phyloP scores from a whole-genome alignment of 2,888 invertebrate species.

The Stenurella melanura region DNA sequence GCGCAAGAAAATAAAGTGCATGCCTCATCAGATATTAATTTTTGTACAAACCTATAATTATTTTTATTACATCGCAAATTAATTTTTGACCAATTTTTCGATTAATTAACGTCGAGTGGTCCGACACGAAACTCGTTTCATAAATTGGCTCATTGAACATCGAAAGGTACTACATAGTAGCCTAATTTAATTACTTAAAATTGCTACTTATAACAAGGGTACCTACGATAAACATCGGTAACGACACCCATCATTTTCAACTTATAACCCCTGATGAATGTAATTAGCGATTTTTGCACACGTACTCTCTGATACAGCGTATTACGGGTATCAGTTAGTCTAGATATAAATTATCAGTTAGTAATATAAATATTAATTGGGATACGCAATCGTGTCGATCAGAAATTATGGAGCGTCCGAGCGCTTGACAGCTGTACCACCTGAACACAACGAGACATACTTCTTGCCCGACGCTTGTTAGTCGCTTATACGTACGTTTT shows the following conservation, averaged over 20 bases:
- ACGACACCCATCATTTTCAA: slow-evolving; percentile 10
- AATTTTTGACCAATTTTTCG: background rate
- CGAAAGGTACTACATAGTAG: background rate
- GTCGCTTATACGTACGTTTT: slow-evolving; percentile 1
- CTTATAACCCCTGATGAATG: background rate
- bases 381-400: slow-evolving; percentile 25
- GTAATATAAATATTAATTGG: slow-evolving; percentile 34
- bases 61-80: background rate
- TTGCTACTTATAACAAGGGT: background rate
- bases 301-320: background rate
- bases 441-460: slow-evolving; percentile 3
- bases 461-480: slow-evolving; percentile 17
- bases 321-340: slow-evolving; percentile 5
- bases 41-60: background rate
- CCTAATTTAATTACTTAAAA: slow-evolving; percentile 1
- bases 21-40: background rate
- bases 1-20: too few relatives aligned
- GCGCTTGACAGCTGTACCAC: slow-evolving; percentile 13
- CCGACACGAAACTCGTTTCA: background rate
- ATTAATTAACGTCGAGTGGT: background rate
- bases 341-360: slow-evolving; percentile 36
- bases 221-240: slow-evolving; percentile 3
- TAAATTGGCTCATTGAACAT: slow-evolving; percentile 7
- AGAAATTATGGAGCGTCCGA: background rate
- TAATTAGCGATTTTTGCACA: slow-evolving; percentile 8